Evolutionary conservation across 2,888 invertebrate genomes (phyloP).

Genomic region (Amiota mariae): DNA sequence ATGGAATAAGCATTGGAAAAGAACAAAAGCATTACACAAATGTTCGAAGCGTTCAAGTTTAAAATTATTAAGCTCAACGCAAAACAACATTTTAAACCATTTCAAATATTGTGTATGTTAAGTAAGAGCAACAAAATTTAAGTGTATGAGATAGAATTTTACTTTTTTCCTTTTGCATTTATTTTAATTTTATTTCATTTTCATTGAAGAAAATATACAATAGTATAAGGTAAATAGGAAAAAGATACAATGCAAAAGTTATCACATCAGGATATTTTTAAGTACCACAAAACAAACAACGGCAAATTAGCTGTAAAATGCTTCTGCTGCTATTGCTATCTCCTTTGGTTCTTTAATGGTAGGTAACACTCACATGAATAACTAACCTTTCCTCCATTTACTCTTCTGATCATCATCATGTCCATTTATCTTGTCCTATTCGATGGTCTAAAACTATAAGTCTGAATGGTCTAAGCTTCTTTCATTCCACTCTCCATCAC

Average conservation of each 20-base stretch:
- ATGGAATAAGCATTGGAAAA: not conserved
- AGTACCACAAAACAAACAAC: constrained; percentile 11
- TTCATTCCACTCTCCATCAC: too few relatives aligned
- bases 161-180: not conserved
- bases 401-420: not conserved
- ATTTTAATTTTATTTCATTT: too few relatives aligned
- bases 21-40: not conserved
- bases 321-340: not conserved
- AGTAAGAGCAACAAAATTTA: not conserved
- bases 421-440: not conserved
- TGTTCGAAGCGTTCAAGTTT: constrained; percentile 1
- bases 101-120: not conserved
- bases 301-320: constrained; percentile 21
- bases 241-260: not conserved
- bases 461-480: too few relatives aligned
- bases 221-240: not conserved
- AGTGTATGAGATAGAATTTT: not conserved
- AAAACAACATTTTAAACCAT: not conserved
- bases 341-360: not conserved
- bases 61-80: constrained; percentile 6
- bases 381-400: not conserved
- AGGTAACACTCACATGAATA: not conserved
- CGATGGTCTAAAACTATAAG: constrained; percentile 19
- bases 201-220: not conserved
- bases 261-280: not conserved